These are phyloP conservation scores for Hydrocynus forskahlii DNA, from an alignment of 2,797 vertebrate genomes.

Conservation along the genomic window DNA sequence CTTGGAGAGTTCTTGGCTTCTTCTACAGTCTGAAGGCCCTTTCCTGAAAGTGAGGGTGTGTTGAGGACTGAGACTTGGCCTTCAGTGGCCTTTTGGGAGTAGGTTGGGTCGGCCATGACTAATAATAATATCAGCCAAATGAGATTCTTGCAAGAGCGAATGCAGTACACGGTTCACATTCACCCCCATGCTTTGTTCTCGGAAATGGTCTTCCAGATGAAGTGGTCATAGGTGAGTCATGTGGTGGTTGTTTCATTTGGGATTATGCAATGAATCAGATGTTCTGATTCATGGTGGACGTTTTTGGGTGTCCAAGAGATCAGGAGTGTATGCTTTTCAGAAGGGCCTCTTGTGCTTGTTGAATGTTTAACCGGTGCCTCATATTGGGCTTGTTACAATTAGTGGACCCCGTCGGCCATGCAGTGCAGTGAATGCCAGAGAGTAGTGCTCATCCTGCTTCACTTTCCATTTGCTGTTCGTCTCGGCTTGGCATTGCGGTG, in stretches of 20 bases:
- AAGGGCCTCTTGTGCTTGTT: neutral
- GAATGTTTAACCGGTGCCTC: slow-evolving; percentile 1
- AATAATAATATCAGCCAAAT: slow-evolving; percentile 48
- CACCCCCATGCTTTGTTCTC: slow-evolving; percentile 25
- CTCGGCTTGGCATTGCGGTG: slow-evolving; percentile 52
- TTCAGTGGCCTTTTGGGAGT: slow-evolving; percentile 58
- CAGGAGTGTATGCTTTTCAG: neutral
- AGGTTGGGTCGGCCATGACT: slow-evolving; percentile 59
- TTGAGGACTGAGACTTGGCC: slow-evolving; percentile 66
- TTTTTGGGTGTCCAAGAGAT: neutral
- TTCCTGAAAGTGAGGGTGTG: slow-evolving; percentile 68
- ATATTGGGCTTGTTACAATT: slow-evolving; percentile 19
- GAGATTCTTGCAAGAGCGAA: slow-evolving; percentile 38
- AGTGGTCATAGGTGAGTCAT: neutral
- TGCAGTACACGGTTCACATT: slow-evolving; percentile 50
- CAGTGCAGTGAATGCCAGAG: slow-evolving; percentile 47
- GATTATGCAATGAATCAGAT: neutral
- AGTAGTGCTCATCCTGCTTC: slow-evolving; percentile 63
- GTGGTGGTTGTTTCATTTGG: neutral
- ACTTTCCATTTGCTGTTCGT: slow-evolving; percentile 63
- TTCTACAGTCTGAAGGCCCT: slow-evolving; percentile 24
- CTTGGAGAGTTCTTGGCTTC: slow-evolving; percentile 10
- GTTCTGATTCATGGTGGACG: neutral
- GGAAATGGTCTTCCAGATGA: slow-evolving; percentile 5
- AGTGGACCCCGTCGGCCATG: slow-evolving; percentile 38